Evolutionary conservation across 2,888 invertebrate genomes (phyloP).

Genomic region (Rotaria macrura): DNA sequence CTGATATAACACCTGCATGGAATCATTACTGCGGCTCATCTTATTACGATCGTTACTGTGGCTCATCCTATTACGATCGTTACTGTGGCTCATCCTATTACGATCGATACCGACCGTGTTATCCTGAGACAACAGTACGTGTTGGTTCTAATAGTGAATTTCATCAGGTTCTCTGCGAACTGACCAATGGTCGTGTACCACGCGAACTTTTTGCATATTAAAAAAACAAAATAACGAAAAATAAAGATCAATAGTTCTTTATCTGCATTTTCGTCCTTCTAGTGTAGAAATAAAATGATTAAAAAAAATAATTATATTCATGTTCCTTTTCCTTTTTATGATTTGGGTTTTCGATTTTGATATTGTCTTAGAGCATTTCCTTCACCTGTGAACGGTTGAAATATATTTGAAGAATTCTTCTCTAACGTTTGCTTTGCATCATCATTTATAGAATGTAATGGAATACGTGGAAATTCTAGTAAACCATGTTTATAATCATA

Average conservation of each 20-base stretch:
- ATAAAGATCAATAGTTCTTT: background rate
- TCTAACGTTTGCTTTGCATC: background rate
- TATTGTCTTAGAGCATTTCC: background rate
- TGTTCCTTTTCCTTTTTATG: background rate
- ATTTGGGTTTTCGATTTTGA: background rate
- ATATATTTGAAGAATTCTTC: background rate
- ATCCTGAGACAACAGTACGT: background rate
- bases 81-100: background rate
- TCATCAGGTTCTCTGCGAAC: background rate
- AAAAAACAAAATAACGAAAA: background rate
- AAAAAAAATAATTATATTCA: no score
- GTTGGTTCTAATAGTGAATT: background rate
- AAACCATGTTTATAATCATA: conserved; percentile 30
- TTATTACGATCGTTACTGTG: background rate
- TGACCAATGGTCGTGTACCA: background rate
- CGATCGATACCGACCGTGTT: no score
- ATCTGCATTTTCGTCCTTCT: background rate
- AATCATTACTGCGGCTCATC: background rate
- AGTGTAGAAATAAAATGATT: background rate
- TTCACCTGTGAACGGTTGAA: conserved; percentile 11
- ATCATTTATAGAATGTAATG: background rate
- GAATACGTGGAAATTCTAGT: conserved; percentile 16
- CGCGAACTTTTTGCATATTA: background rate
- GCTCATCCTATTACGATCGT: background rate
- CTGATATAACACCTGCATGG: background rate